Conservation (phyloP, 2,888 invertebrate species). For the Phymatocera aterrima region DNA sequence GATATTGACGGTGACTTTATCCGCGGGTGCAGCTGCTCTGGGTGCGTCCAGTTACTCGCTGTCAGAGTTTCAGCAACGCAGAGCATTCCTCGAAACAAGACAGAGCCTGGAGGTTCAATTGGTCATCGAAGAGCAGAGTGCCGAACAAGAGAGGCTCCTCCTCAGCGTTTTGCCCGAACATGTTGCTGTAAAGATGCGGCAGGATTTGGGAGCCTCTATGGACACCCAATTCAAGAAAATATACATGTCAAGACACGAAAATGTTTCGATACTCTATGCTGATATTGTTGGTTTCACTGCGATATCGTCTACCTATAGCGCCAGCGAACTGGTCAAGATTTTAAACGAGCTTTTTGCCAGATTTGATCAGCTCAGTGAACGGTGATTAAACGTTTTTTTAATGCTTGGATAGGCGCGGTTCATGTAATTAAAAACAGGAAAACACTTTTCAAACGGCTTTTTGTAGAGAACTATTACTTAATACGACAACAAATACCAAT, state of each 20-base stretch:
- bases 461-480: not conserved
- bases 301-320: slow-evolving; percentile 95
- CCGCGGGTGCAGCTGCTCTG: slow-evolving; percentile 81
- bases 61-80: slow-evolving; percentile 90
- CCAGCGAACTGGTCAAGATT: slow-evolving; percentile 96
- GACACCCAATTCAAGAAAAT: slow-evolving; percentile 98
- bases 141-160: slow-evolving; percentile 93
- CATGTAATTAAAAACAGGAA: not conserved
- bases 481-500: no score
- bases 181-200: slow-evolving; percentile 97
- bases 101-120: slow-evolving; percentile 94
- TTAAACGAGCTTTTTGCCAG: slow-evolving; percentile 96
- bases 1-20: slow-evolving; percentile 68
- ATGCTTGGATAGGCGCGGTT: not conserved
- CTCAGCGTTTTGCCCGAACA: slow-evolving; percentile 96
- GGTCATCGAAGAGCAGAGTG: slow-evolving; percentile 94
- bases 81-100: slow-evolving; percentile 93
- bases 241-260: slow-evolving; percentile 97
- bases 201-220: slow-evolving; percentile 90
- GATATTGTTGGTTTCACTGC: slow-evolving; percentile 99
- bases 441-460: not conserved
- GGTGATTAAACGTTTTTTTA: slow-evolving; percentile 58
- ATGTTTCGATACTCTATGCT: slow-evolving; percentile 98
- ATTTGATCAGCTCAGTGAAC: slow-evolving; percentile 89
- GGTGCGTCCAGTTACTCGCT: slow-evolving; percentile 86